Conservation (phyloP, 2,113 vertebrate genomes). For the Zosterops hypoxanthus region DNA sequence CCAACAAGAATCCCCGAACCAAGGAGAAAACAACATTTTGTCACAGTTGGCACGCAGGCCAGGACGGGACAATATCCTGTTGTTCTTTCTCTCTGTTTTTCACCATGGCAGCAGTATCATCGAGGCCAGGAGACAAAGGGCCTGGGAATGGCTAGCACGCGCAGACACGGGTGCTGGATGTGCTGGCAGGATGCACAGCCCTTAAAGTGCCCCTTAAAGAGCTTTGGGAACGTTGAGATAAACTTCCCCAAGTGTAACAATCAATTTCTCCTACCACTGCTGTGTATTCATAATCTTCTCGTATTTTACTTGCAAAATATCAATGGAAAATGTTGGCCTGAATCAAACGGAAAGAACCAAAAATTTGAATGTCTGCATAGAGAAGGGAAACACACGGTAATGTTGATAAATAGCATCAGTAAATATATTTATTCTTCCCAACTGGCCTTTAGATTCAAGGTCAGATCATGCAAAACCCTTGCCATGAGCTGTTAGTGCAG, state of each 20-base stretch:
- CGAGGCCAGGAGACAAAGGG: slow-evolving; percentile 44
- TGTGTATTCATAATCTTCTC: background rate
- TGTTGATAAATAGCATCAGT: background rate
- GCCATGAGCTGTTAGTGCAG: background rate
- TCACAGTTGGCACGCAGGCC: slow-evolving; percentile 41
- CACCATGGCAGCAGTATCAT: slow-evolving; percentile 40
- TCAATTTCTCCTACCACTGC: background rate
- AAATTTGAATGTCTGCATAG: background rate
- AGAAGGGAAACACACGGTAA: background rate
- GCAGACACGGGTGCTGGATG: slow-evolving; percentile 11
- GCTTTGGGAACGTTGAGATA: background rate
- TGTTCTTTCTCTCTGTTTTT: slow-evolving; percentile 62
- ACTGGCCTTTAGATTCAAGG: background rate
- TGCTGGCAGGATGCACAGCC: background rate
- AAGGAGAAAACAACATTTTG: slow-evolving; percentile 55
- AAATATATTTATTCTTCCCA: background rate
- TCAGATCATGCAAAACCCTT: background rate
- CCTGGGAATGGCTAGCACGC: slow-evolving; percentile 45
- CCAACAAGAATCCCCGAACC: background rate
- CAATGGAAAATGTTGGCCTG: background rate
- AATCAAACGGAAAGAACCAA: background rate
- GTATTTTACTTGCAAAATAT: background rate
- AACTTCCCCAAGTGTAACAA: background rate
- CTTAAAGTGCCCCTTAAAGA: background rate
- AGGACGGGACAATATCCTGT: slow-evolving; percentile 55